Percentiles rank a stretch among this genome's conserved stretches.
Conservation (phyloP, 2,113 vertebrate species). For the Noctilio leporinus region DNA sequence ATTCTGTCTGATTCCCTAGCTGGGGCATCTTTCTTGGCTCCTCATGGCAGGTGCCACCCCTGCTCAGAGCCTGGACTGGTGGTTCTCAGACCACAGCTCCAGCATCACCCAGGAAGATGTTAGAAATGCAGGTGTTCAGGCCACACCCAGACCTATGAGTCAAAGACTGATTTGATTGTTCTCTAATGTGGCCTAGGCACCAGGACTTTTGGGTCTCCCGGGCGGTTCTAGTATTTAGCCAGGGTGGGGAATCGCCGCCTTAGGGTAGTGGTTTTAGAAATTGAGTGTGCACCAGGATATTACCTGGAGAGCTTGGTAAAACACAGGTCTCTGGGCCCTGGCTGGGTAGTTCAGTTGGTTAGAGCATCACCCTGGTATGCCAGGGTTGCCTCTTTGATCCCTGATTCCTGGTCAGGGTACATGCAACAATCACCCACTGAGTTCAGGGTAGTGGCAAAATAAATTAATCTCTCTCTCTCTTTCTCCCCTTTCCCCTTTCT, state of each 20-base stretch:
- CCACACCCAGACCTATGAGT: neutral
- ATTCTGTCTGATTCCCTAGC: neutral
- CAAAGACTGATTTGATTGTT: neutral
- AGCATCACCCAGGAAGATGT: neutral
- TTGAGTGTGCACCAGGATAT: neutral
- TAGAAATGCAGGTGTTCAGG: neutral
- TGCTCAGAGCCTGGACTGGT: neutral
- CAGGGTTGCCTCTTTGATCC: no score
- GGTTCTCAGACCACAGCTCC: neutral
- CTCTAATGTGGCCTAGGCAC: no score
- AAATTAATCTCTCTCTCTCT: neutral
- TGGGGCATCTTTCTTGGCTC: neutral
- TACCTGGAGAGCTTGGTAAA: neutral
- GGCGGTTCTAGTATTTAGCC: neutral
- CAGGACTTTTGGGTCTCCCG: neutral
- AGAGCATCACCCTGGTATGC: no score
- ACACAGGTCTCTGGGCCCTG: no score
- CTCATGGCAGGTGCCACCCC: accelerated
- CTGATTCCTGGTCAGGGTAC: no score
- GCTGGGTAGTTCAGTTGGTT: no score
- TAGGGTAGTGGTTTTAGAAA: neutral
- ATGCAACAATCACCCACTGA: no score
- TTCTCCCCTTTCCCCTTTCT: no score
- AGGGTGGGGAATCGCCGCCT: neutral
- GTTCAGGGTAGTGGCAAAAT: no score